Evolutionary conservation across 2,888 invertebrate species (phyloP).

Genomic region (Agonopterix heracliana): DNA sequence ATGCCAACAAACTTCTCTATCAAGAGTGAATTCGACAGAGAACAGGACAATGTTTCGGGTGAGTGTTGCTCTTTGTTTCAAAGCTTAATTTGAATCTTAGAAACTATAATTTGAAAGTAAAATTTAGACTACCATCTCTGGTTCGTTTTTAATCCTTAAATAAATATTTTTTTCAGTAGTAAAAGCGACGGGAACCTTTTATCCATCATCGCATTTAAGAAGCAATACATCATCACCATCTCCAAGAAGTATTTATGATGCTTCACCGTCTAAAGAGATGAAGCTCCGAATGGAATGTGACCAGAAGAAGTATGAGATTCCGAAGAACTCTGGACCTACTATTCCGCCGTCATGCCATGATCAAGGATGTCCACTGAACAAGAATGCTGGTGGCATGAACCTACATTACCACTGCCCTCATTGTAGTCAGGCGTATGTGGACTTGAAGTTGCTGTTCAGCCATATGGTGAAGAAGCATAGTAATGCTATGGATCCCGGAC

Average conservation of each 20-base stretch:
- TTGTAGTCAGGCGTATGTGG: conserved; percentile 66
- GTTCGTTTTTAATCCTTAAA: too few relatives aligned
- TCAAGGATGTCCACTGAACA: conserved; percentile 67
- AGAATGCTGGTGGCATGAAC: conserved; percentile 65
- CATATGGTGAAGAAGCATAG: conserved; percentile 71
- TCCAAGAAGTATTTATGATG: conserved; percentile 73
- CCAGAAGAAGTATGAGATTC: conserved; percentile 53
- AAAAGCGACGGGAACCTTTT: conserved; percentile 95
- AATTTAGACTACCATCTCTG: too few relatives aligned
- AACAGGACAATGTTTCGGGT: conserved; percentile 70
- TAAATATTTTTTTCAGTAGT: conserved; percentile 82
- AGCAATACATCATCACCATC: conserved; percentile 73
- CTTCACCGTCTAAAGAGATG: conserved; percentile 70
- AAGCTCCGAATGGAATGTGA: conserved; percentile 59
- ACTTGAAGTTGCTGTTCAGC: conserved; percentile 61
- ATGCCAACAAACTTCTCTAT: conserved; percentile 63
- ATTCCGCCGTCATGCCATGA: conserved; percentile 78
- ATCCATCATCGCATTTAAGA: conserved; percentile 83
- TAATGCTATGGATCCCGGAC: conserved; percentile 54
- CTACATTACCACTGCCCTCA: conserved; percentile 68
- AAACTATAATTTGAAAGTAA: background rate
- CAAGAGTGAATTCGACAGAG: conserved; percentile 68
- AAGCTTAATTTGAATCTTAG: background rate
- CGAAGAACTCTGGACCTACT: conserved; percentile 56
- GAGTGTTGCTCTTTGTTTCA: conserved; percentile 33